Evolutionary conservation across 1,140 invertebrate species (phyloP), one percentile per base, ranked within the genome.

Genomic region (Aphidius ervi): DNA sequence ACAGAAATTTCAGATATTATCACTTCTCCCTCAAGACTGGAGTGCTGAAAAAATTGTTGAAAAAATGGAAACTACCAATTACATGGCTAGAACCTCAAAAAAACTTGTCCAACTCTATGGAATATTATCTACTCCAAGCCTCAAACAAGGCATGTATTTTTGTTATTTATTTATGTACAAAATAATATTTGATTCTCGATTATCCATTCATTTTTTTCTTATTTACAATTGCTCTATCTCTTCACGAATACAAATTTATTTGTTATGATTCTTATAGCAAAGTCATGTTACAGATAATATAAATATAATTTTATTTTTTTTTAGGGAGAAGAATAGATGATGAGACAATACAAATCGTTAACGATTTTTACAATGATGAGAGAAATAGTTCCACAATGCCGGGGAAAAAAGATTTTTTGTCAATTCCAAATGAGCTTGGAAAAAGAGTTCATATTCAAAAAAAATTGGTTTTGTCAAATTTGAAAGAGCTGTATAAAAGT

Each of bases 321-420:
- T 58, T 41, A 62, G 61, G 61, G 5, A 45, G 45, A 8, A 23
- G 41, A 58, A n/a, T 62, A 31, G 46, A 39, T 9, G 47, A 41
- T 46, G 61, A 45, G 16, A 23, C 45, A 46, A 9, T 58, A 10
- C 49, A 45, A 63, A 9, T 37, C 4, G 56, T 63, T 45, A 52
- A 16, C 9, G 46, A 45, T 46, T 63, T 63, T 46, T 63, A 63
- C 46, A 63, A 63, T 53, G 56, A 63, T 10, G 56, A 63, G 47
- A 23, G 47, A 48, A 49, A 46, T 53, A 61, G 53, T 49, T 16
- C 4, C 7, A 55, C 10, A 4, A 56, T 61, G 53, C 64, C 62
- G n/a, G 64, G 61, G 9, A 63, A 61, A 61, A 66, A 66, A 55
- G 58, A 66, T 66, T 66, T 46, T 53, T 42, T 63, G 40, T 42